Percentiles rank a stretch among this genome's conserved stretches.
phyloP scores from a whole-genome alignment of 2,888 invertebrate genomes.

The Thalpophila matura region DNA sequence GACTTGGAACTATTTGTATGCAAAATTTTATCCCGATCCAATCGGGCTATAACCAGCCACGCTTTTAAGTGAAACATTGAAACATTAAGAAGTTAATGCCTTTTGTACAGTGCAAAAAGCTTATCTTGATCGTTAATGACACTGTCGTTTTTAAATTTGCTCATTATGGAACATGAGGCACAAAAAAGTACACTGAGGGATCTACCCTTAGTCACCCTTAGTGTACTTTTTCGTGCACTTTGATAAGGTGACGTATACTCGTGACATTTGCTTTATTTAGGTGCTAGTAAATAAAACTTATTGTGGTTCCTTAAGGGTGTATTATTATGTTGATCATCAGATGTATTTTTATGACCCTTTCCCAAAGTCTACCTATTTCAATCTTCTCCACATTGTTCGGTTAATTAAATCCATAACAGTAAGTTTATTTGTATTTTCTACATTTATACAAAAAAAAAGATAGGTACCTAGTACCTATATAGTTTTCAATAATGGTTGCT shows the following conservation, averaged over 20 bases:
- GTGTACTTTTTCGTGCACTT: background rate
- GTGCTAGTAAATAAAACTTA: too few species aligned
- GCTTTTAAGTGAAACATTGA: slow-evolving; percentile 42
- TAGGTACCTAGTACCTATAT: background rate
- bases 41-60: slow-evolving; percentile 42
- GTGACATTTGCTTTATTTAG: too few species aligned
- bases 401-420: background rate
- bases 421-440: background rate
- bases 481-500: slow-evolving; percentile 7
- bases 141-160: slow-evolving; percentile 35
- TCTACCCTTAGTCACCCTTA: background rate
- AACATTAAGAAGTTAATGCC: slow-evolving; percentile 47
- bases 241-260: background rate
- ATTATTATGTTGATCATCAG: background rate
- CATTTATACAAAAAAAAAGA: background rate
- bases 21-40: slow-evolving; percentile 45
- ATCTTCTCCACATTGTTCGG: background rate
- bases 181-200: too few species aligned
- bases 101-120: slow-evolving; percentile 23
- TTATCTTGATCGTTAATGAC: slow-evolving; percentile 48
- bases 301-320: background rate
- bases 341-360: background rate
- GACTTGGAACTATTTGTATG: slow-evolving; percentile 52
- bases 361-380: background rate
- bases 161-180: slow-evolving; percentile 12